Base-by-base conservation (phyloP, 2,888 invertebrate species). In the Agapostemon virescens region DNA sequence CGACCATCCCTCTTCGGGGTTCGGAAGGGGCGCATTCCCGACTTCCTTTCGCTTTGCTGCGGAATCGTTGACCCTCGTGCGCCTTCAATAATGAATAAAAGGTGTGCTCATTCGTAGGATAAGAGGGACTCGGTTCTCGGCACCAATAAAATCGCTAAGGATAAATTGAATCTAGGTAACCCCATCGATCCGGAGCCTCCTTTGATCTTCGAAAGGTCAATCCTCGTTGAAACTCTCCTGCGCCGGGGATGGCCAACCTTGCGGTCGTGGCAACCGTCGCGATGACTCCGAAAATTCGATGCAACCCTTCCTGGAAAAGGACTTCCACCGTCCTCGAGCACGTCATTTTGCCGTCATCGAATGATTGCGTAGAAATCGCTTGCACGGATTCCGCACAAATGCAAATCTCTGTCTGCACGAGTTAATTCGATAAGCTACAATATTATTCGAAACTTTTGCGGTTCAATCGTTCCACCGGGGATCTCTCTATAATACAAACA, bases 161-260 rank as follows among this genome's bases (percentile, higher is more conserved):
- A 86, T 88, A 89, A 89, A 90, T 88, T 88, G 88, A 89, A 90
- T 88, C 85, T 86, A 81, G 84, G 84, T 85, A 86, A 85, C 83
- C 84, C 85, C 78, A 88, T 90, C 88, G 88, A 89, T 89, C 86
- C 79, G 77, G 49, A 69, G 69, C 55, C 68, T 80, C 78, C 89
- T 90, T 90, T 90, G 89, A 90, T 90, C 86, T 89, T 86, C 79
- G 40, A 79, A 83, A 82, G 85, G 86, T 88, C 85, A 84, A 83
- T 83, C 79, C 81, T 74, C 63, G 77, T 71, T 40, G 73, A 69
- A 79, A 71, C 79, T 84, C 52, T 69, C 58, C n/a, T 73, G 17
- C 77, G 74, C 61, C 73, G 72, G 81, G 83, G 82, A 81, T 84
- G 82, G 81, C 79, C 83, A 85, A 83, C 81, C 84, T 82, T 83